phyloP scores from a whole-genome alignment of 2,888 invertebrate species.

The Cephus sareptanus region DNA sequence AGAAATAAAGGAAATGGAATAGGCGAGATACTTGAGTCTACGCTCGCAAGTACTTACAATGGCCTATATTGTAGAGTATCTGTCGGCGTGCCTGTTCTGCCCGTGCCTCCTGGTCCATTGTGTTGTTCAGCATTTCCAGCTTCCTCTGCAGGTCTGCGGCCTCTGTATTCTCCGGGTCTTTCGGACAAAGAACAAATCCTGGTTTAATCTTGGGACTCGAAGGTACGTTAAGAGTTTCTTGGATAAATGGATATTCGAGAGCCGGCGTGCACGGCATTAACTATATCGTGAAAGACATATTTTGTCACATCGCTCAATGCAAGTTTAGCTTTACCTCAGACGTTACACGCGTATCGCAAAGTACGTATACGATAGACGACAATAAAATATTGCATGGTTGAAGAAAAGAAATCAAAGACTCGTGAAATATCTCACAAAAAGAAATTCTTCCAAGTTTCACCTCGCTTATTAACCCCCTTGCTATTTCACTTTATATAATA shows the following conservation, averaged over 20 bases:
- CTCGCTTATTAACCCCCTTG: background rate
- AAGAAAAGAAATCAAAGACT: background rate
- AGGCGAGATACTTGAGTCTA: background rate
- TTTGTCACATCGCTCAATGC: background rate
- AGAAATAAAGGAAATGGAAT: background rate
- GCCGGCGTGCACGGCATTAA: background rate
- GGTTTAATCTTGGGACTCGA: background rate
- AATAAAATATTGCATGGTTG: background rate
- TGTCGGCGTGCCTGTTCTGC: constrained; percentile 82
- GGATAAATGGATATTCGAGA: background rate
- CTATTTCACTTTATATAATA: no score
- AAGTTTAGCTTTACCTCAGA: background rate
- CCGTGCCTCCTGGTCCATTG: constrained; percentile 87
- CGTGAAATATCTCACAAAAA: background rate
- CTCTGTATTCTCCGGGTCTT: constrained; percentile 89
- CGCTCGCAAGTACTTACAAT: constrained; percentile 74
- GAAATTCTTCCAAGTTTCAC: background rate
- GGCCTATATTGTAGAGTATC: constrained; percentile 81
- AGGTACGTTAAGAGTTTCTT: background rate
- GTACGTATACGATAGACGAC: background rate
- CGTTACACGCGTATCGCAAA: background rate
- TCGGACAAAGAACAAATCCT: constrained; percentile 50
- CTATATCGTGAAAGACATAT: background rate
- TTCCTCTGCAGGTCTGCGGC: constrained; percentile 90
- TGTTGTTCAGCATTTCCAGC: constrained; percentile 89